Base-by-base conservation (phyloP, 1,140 invertebrate genomes). In the Fopius arisanus region DNA sequence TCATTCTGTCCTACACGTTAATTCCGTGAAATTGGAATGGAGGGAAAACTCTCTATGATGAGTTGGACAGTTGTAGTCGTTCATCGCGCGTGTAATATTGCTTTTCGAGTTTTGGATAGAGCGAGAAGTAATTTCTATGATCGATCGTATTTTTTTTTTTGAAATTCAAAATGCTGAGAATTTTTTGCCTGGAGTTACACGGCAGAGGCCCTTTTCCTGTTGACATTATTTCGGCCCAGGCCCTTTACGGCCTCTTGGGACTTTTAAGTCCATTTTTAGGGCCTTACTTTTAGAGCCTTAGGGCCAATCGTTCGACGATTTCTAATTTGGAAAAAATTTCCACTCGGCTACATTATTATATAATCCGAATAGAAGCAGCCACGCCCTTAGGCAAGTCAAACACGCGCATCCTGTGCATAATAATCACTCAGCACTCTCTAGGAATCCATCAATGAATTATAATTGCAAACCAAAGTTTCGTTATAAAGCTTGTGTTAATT, bases 401-500 rank as follows among this genome's bases (percentile, higher is more conserved):
- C 19, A 59, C 4, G 14, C 5, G 43, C 43, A 59, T 26, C 54
- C 10, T 12, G 1, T 59, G 21, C 54, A 28, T 59, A 59, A 59
- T 59, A 28, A 59, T 59, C 4, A 14, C 7, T 48, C 43, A 0
- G 14, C 6, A 19, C 16, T 48, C n/a, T 59, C 19, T 6, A 12
- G 54, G 26, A 59, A 59, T 59, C 26, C 23, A 59, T 28, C 54
- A 9, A 23, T 59, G 26, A 59, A 59, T 59, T 59, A 59, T 59
- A 28, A 59, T 59, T 59, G 21, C 54, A 28, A 59, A 59, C 54
- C 21, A 59, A 59, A 28, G 19, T 59, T 59, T 59, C 54, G 23
- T 26, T 26, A 59, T 59, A 26, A 59, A 59, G 21, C 21, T 26
- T 59, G 54, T 59, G 54, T 59, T 59, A 59, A 59, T 59, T 59